Base-by-base conservation (phyloP, 2,113 vertebrate species). In the Odocoileus hemionus region DNA sequence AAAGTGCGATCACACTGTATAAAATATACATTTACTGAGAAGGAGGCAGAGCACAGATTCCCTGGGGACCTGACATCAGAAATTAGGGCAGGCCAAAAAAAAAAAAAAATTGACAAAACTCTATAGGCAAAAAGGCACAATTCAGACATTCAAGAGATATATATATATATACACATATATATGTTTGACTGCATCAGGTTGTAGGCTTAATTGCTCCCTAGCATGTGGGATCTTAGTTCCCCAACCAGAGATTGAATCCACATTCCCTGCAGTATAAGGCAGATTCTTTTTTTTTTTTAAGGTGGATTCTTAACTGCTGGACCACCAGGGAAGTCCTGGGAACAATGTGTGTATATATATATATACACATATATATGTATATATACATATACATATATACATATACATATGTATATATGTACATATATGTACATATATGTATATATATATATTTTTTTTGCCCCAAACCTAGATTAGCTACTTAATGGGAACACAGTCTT, bases 1-100 rank as follows among this genome's bases (percentile, higher is more conserved):
- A 97, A 97, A 98, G 97, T 98, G 98, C 0, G 14, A 98, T 98
- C 97, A 91, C 97, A 88, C 94, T 98, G 94, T 96, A 87, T 96
- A 96, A 98, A 96, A 97, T 83, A 96, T 90, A 92, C 76, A 95
- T 96, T 95, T 55, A 86, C 96, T 86, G 55, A 98, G 87, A 98
- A 97, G n/a, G 76, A 96, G 82, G 74, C 90, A 33, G 57, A 64
- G 79, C 96, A 97, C 36, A 89, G 79, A 83, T 58, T 88, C 76
- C 78, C 57, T 39, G 61, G 36, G 96, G 92, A 87, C 90, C 67
- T 96, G 92, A 96, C 94, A 93, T 89, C 60, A 76, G 80, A 83
- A 98, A 95, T 91, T 92, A 96, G 95, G 88, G 33, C 92, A 97
- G 60, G 50, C 47, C 33, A 79, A 84, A 90, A 92, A 86, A 33